Conservation (phyloP, 2,113 vertebrate genomes). For the Phaetusa simplex region DNA sequence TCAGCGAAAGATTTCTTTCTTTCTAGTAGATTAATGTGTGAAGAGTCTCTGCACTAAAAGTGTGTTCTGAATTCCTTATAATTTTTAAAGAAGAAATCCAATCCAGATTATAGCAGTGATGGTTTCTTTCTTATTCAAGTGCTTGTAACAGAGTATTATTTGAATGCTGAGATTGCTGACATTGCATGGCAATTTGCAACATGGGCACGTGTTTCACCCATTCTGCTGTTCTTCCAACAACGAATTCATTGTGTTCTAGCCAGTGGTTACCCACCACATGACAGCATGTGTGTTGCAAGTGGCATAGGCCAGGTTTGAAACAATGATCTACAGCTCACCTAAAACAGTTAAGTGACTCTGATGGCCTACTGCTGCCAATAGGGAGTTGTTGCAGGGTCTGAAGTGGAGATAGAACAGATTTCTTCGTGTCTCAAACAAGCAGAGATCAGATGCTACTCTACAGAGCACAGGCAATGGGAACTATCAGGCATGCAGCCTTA, state of each 20-base stretch:
- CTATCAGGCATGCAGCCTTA: not conserved
- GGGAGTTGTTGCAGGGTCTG: not conserved
- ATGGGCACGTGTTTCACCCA: not conserved
- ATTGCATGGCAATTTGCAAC: not conserved
- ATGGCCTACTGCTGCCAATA: not conserved
- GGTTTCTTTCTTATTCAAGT: not conserved
- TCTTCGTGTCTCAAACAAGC: not conserved
- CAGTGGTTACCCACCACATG: not conserved
- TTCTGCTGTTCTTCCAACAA: not conserved
- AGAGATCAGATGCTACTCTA: not conserved
- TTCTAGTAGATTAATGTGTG: not conserved
- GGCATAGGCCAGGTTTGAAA: not conserved
- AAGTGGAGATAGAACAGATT: not conserved
- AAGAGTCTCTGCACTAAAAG: conserved; percentile 5
- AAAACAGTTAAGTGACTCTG: not conserved
- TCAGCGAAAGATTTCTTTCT: conserved; percentile 40
- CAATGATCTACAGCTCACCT: not conserved
- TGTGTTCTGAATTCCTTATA: conserved; percentile 17
- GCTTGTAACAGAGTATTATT: not conserved
- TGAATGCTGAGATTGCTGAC: not conserved
- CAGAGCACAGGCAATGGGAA: not conserved
- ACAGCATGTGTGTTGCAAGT: not conserved
- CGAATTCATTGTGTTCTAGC: not conserved
- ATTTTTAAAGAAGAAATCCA: not conserved
- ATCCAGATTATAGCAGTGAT: not conserved